Percentiles rank a stretch among this genome's conserved stretches.
These are phyloP conservation scores for Orestias chungarensis DNA, from an alignment of 2,797 vertebrate species.

Conservation along the genomic window DNA sequence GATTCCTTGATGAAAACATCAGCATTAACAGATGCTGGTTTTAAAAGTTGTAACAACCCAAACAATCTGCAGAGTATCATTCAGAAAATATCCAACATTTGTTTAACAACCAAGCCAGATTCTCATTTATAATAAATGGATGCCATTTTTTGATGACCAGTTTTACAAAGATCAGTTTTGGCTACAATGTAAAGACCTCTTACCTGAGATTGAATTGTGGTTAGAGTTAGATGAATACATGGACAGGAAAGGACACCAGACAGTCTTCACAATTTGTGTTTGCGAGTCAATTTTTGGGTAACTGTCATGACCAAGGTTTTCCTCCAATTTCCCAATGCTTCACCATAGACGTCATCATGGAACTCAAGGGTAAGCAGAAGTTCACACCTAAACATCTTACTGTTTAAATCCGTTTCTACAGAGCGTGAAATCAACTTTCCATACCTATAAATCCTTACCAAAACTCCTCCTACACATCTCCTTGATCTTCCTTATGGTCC, in stretches of 20 bases:
- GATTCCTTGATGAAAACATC: neutral
- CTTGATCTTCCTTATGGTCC: neutral
- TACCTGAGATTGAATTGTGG: neutral
- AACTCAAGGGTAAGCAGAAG: conserved; percentile 90
- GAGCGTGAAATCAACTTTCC: conserved; percentile 16
- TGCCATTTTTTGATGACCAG: too few relatives aligned
- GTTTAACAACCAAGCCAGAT: neutral
- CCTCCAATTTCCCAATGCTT: conserved; percentile 63
- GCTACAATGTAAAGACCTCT: neutral
- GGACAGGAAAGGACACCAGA: neutral
- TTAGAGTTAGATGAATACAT: neutral
- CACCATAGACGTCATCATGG: conserved; percentile 84
- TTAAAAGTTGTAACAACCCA: neutral
- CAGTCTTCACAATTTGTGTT: neutral
- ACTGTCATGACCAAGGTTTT: neutral
- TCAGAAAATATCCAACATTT: neutral
- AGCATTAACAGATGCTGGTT: too few relatives aligned
- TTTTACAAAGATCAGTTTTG: neutral
- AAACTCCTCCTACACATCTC: neutral
- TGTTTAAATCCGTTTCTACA: neutral
- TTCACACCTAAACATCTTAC: neutral
- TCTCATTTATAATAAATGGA: too few relatives aligned
- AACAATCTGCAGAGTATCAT: neutral
- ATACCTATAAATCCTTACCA: conserved; percentile 18
- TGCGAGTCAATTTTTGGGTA: neutral